Percentiles rank a stretch among this genome's conserved stretches.
Conservation (phyloP, 2,113 vertebrate genomes). For the Planiliza haematocheilus region DNA sequence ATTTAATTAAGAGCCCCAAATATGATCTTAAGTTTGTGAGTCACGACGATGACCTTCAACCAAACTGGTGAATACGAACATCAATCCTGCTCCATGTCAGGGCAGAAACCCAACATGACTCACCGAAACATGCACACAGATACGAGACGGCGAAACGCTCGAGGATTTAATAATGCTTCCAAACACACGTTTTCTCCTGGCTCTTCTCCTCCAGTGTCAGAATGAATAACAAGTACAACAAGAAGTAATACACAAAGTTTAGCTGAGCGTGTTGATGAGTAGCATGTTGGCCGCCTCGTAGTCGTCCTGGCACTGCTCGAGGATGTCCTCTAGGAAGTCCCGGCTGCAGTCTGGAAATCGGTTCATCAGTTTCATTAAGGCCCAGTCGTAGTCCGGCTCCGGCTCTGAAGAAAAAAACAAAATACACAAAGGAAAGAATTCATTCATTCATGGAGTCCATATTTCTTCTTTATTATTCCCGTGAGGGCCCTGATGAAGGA, state of each 20-base stretch:
- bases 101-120: conserved; percentile 51
- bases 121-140: conserved; percentile 51
- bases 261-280: conserved; percentile 32
- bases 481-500: not conserved
- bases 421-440: conserved; percentile 27
- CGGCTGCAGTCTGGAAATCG: conserved; percentile 61
- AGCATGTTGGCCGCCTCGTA: conserved; percentile 67
- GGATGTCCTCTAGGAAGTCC: conserved; percentile 72
- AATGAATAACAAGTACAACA: not conserved
- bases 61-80: conserved; percentile 53
- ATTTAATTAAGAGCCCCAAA: conserved; percentile 58
- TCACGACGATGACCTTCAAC: conserved; percentile 59
- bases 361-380: conserved; percentile 70
- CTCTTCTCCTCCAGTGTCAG: not conserved
- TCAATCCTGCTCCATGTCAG: conserved; percentile 41
- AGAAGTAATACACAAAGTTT: not conserved
- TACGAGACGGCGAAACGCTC: conserved; percentile 36
- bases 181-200: not conserved
- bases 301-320: conserved; percentile 72
- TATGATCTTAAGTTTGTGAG: conserved; percentile 61
- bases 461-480: conserved; percentile 19
- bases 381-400: conserved; percentile 57
- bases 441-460: not conserved
- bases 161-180: conserved; percentile 30
- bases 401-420: conserved; percentile 61